Evolutionary conservation across 2,113 vertebrate species (phyloP).

Genomic region (Onychorhynchus coronatus): DNA sequence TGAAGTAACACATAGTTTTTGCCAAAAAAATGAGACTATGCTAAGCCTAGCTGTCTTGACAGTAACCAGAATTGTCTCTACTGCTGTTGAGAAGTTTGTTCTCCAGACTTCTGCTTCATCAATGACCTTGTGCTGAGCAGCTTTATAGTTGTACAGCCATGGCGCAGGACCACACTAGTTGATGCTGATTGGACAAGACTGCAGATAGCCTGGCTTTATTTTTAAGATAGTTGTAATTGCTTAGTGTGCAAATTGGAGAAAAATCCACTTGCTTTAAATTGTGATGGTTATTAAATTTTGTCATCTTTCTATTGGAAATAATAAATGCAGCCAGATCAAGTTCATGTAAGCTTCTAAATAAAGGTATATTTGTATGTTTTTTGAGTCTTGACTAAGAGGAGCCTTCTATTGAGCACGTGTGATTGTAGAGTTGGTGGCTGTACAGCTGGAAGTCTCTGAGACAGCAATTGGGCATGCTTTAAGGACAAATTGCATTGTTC

Average conservation of each 20-base stretch:
- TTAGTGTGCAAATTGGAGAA: neutral
- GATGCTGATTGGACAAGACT: neutral
- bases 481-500: constrained; percentile 16
- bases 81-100: neutral
- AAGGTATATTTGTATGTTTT: neutral
- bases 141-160: neutral
- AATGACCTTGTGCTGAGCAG: neutral
- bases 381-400: neutral
- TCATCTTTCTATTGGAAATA: neutral
- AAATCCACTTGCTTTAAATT: neutral
- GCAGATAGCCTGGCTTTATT: neutral
- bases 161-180: neutral
- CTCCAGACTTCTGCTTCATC: neutral
- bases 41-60: neutral
- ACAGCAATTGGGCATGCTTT: neutral
- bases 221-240: neutral
- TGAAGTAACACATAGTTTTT: neutral
- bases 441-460: constrained; percentile 4
- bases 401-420: neutral
- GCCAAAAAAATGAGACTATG: neutral
- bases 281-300: neutral
- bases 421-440: neutral
- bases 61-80: neutral
- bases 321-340: neutral
- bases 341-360: neutral